Evolutionary conservation across 2,797 vertebrate species (phyloP), one percentile per base, ranked within the genome.

Genomic region (Denticeps clupeoides): DNA sequence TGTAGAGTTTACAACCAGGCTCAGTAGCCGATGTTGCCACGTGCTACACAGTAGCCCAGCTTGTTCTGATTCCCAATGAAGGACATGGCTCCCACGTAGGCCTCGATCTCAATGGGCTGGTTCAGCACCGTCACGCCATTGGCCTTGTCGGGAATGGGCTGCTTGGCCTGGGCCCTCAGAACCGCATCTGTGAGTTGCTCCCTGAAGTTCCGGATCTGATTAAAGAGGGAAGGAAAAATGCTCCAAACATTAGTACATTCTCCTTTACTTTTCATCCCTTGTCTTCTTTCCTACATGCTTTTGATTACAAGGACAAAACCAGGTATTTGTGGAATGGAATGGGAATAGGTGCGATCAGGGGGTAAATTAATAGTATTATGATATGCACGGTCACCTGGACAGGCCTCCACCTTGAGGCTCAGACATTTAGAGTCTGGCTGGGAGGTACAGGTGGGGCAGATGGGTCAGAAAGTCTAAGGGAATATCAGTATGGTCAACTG

Each of bases 1-100:
- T 9, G 7, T 9, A 9, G 3, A 10, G 27, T 3, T 3, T n/a
- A 16, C 6, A 16, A n/a, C 10, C 1, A 2, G 16, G 13, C 38
- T 84, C 66, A 92, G 72, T 86, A 90, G 22, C 85, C 85, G 4
- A 89, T 11, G 46, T 83, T 88, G 51, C 83, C 87, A 41, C 78
- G 75, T 25, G 85, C 85, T 55, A 87, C 63, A 57, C 78, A 85
- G 75, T 87, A 91, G n/a, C 82, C 85, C 56, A 85, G 74, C 47
- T 82, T 89, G 73, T 90, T 89, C 60, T 84, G 75, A 63, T 93
- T 87, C 16, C 80, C 81, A 1, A 85, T 66, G 55, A 82, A 79
- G n/a, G 82, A 78, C 85, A 88, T 84, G 25, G 87, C 32, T 7
- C 83, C 83, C 1, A 78, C 74, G 9, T 81, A 88, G 7, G 81